Conservation (phyloP, 2,888 invertebrate genomes). For the Taenaris catops region DNA sequence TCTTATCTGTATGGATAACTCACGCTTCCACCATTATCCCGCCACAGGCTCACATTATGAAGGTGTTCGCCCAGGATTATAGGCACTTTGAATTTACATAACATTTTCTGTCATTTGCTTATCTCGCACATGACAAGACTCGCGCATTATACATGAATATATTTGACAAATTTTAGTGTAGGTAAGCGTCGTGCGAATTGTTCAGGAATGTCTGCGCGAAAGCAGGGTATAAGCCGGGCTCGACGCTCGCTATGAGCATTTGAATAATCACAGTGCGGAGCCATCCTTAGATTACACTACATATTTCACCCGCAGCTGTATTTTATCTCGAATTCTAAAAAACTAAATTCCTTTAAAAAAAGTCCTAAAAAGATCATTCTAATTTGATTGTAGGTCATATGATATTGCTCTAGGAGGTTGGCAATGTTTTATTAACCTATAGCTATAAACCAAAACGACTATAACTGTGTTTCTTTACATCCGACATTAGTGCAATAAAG, state of each 20-base stretch:
- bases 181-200: conserved; percentile 48
- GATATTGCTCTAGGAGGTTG: too few relatives aligned
- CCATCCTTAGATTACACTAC: too few relatives aligned
- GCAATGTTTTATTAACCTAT: too few relatives aligned
- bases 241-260: conserved; percentile 55
- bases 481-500: too few relatives aligned
- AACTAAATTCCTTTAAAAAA: too few relatives aligned
- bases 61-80: conserved; percentile 64
- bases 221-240: conserved; percentile 33
- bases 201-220: conserved; percentile 51
- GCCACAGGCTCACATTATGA: conserved; percentile 52
- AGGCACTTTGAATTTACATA: conserved; percentile 70
- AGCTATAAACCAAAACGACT: too few relatives aligned
- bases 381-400: too few relatives aligned
- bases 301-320: too few relatives aligned
- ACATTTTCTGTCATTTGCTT: conserved; percentile 77
- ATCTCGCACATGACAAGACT: conserved; percentile 72
- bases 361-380: too few relatives aligned
- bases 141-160: conserved; percentile 70
- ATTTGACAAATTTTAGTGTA: conserved; percentile 69
- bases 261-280: conserved; percentile 72
- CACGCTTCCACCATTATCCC: conserved; percentile 56
- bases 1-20: conserved; percentile 58
- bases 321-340: too few relatives aligned
- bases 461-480: too few relatives aligned